Conservation (phyloP, 2,797 vertebrate genomes). For the Salmo trutta region DNA sequence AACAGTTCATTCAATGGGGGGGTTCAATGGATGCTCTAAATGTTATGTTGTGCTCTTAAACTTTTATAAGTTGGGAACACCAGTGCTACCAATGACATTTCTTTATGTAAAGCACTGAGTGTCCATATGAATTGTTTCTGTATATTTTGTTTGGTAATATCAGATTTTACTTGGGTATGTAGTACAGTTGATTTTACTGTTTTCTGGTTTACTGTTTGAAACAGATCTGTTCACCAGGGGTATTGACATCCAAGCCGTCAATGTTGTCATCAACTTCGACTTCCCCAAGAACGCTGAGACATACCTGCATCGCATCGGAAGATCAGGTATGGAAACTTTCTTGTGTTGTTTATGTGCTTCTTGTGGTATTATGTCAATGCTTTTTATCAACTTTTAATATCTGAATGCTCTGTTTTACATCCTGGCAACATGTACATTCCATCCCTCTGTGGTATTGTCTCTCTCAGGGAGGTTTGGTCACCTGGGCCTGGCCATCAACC, state of each 20-base stretch:
- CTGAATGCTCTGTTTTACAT: background rate
- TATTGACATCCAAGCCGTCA: constrained; percentile 85
- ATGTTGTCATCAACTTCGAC: constrained; percentile 85
- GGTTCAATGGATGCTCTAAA: too few species aligned
- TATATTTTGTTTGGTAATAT: background rate
- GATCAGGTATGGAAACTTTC: constrained; percentile 71
- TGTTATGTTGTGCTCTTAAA: background rate
- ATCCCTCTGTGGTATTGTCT: constrained; percentile 6
- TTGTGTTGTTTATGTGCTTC: background rate
- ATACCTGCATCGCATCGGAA: constrained; percentile 83
- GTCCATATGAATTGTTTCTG: background rate
- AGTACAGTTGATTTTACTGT: background rate
- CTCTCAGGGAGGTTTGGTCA: constrained; percentile 77
- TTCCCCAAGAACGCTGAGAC: constrained; percentile 84
- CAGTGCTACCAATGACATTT: too few species aligned
- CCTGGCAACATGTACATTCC: background rate
- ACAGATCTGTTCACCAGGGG: constrained; percentile 85
- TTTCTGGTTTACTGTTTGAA: background rate
- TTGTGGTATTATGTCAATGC: background rate
- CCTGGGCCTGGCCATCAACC: constrained; percentile 81
- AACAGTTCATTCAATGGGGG: too few species aligned
- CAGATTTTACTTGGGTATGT: background rate
- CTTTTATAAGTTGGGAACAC: too few species aligned
- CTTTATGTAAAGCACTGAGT: too few species aligned
- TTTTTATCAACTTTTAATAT: background rate